These are phyloP conservation scores for Pomatostomus ruficeps DNA, from an alignment of 2,113 vertebrate species.

Conservation along the genomic window DNA sequence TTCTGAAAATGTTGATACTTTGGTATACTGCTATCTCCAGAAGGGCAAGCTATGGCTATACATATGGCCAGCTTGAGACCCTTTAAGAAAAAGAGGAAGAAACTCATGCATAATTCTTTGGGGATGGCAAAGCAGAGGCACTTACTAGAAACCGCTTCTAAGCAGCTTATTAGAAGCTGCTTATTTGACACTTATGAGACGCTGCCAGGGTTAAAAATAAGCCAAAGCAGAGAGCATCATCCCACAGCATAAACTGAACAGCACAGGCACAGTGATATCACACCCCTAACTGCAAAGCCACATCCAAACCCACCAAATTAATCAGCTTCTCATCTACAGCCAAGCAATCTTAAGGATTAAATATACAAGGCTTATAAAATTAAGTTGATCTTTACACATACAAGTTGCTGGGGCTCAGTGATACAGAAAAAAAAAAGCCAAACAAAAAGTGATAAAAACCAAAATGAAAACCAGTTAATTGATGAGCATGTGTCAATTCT, in stretches of 20 bases:
- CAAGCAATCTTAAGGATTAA: background rate
- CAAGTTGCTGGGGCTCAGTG: background rate
- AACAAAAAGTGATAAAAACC: background rate
- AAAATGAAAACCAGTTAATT: background rate
- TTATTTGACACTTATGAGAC: slow-evolving; percentile 23
- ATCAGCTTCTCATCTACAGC: background rate
- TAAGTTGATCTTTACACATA: background rate
- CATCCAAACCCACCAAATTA: background rate
- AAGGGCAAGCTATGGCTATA: background rate
- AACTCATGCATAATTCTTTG: background rate
- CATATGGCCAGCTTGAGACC: background rate
- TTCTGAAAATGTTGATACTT: background rate
- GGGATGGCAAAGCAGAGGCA: background rate
- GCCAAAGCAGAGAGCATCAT: background rate
- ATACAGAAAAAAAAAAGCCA: background rate
- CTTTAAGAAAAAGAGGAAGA: background rate
- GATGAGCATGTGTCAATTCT: background rate
- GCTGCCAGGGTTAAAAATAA: slow-evolving; percentile 43
- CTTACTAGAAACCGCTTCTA: background rate
- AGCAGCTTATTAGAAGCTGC: slow-evolving; percentile 42
- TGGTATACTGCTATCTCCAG: background rate
- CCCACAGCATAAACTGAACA: background rate
- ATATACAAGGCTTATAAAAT: background rate
- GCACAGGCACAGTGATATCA: background rate
- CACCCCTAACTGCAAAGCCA: background rate